Percentiles rank a stretch among this genome's conserved stretches.
phyloP scores from a whole-genome alignment of 1,140 invertebrate genomes.

The Calephelis nemesis region DNA sequence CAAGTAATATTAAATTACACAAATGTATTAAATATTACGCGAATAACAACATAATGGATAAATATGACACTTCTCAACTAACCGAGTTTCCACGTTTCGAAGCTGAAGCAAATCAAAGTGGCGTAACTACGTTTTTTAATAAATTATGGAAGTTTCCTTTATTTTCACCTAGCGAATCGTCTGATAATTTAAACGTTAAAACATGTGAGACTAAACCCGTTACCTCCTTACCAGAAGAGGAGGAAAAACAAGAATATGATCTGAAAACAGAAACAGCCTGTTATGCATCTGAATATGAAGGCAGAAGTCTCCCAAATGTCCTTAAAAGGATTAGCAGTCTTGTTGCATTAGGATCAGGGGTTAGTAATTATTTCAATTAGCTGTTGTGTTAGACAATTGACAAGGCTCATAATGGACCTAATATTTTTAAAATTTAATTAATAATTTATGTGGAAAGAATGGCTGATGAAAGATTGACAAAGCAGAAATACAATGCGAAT shows the following conservation, averaged over 20 bases:
- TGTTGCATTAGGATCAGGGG: slow-evolving; percentile 85
- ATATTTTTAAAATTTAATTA: no score
- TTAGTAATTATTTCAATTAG: slow-evolving; percentile 59
- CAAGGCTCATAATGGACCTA: no score
- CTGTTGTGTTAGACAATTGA: background rate
- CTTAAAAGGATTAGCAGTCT: slow-evolving; percentile 89
- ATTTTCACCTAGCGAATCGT: slow-evolving; percentile 55
- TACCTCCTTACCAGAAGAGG: slow-evolving; percentile 31
- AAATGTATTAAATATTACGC: background rate
- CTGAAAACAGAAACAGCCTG: slow-evolving; percentile 49
- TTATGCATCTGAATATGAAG: slow-evolving; percentile 77
- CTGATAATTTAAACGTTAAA: slow-evolving; percentile 51
- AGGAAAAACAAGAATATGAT: slow-evolving; percentile 48
- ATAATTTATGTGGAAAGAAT: no score
- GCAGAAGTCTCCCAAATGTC: slow-evolving; percentile 88
- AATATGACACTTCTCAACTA: slow-evolving; percentile 67
- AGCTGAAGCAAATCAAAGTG: slow-evolving; percentile 67
- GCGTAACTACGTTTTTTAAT: slow-evolving; percentile 72
- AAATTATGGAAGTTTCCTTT: slow-evolving; percentile 75
- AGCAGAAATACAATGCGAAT: no score
- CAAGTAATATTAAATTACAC: background rate
- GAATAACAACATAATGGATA: slow-evolving; percentile 49
- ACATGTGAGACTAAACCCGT: slow-evolving; percentile 37
- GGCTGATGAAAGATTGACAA: no score
- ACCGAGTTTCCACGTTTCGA: slow-evolving; percentile 74